Conservation (phyloP, 2,888 invertebrate species). For the Rutpela maculata region DNA sequence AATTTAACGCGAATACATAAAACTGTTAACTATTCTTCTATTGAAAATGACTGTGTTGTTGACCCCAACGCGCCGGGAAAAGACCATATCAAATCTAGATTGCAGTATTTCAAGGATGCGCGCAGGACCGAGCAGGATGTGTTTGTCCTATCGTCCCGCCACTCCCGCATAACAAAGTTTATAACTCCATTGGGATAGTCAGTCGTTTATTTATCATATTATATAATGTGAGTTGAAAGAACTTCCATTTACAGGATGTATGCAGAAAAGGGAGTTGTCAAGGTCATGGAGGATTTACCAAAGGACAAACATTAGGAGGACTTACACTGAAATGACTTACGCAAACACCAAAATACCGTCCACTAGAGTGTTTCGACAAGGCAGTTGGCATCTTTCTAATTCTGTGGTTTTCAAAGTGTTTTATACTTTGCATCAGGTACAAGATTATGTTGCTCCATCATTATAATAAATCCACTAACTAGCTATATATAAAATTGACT, state of each 20-base stretch:
- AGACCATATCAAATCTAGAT: slow-evolving; percentile 59
- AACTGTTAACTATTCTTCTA: slow-evolving; percentile 58
- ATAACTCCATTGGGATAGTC: slow-evolving; percentile 41
- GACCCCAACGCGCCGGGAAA: slow-evolving; percentile 55
- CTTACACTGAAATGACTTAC: too few species aligned
- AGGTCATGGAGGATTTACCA: background rate
- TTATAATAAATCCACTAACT: too few species aligned
- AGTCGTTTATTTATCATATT: slow-evolving; percentile 41
- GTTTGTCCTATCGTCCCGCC: slow-evolving; percentile 38
- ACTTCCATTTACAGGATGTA: slow-evolving; percentile 23
- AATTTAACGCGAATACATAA: slow-evolving; percentile 57
- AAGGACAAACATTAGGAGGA: background rate
- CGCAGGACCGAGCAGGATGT: slow-evolving; percentile 36
- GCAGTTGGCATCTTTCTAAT: too few species aligned
- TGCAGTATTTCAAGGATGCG: slow-evolving; percentile 39
- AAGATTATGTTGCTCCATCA: too few species aligned
- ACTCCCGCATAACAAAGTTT: slow-evolving; percentile 39
- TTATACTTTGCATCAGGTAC: too few species aligned
- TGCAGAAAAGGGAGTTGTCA: background rate
- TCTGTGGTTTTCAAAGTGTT: too few species aligned
- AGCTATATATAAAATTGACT: too few species aligned
- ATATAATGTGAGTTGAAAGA: slow-evolving; percentile 39
- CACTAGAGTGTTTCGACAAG: too few species aligned
- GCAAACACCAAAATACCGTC: too few species aligned
- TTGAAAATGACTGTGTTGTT: slow-evolving; percentile 56